Evolutionary conservation across 2,113 vertebrate species (phyloP), one percentile per base, ranked within the genome.

Genomic region (cattle (Bos taurus)): DNA sequence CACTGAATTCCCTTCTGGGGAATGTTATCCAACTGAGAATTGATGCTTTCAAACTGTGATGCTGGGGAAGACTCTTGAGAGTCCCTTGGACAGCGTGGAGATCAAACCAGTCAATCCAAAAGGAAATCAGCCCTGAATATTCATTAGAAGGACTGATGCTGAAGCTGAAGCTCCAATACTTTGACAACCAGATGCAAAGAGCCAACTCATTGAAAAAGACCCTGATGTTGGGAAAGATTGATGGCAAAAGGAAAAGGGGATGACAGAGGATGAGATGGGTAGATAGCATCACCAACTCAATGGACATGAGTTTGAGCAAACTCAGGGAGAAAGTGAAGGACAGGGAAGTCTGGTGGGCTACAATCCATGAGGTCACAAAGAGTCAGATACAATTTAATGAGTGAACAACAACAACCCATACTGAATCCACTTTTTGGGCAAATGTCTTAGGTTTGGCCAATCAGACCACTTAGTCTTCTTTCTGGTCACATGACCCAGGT

Each of bases 31-130:
- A 56, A 26, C 71, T 43, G 40, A 43, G 71, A 77, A 77, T 14
- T 77, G 36, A 43, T 0, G 0, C 0, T 77, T 43, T 77, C 0
- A 0, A 77, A 77, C 36, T 40, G 19, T 77, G 71, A 43, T 77
- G 36, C 71, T 43, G 23, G 12, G 6, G 71, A 43, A 77, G 36
- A 43, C 23, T 77, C 23, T 77, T 43, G 36, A 77, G 36, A 77
- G 36, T 43, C 71, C 36, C 71, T 77, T 77, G 36, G 36, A 77
- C 0, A 26, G 36, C 1, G 26, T 43, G 36, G 40, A 77, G 12
- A 77, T 26, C 71, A 77, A 77, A 77, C 23, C 23, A 43, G 36
- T 77, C 36, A 26, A 77, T 43, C 36, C 1, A 1, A 77, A 77
- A 43, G 71, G 36, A 77, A 77, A 26, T 77, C 71, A 77, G 14